phyloP scores from a whole-genome alignment of 2,888 invertebrate genomes.

The Melanargia galathea region DNA sequence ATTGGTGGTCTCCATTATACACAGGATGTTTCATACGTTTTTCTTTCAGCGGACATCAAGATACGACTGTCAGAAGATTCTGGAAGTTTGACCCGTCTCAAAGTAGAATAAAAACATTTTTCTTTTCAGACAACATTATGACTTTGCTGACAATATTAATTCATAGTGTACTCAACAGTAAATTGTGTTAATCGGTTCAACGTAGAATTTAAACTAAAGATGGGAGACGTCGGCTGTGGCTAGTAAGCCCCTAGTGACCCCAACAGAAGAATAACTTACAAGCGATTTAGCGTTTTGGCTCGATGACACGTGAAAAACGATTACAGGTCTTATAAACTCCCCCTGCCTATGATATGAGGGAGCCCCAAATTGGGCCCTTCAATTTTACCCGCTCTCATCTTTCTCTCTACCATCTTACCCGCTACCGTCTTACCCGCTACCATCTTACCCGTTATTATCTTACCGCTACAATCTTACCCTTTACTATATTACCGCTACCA shows the following conservation, averaged over 20 bases:
- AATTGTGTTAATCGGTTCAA: neutral
- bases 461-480: too few relatives aligned
- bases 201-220: neutral
- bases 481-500: too few relatives aligned
- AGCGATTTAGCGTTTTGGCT: neutral
- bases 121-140: slow-evolving; percentile 48
- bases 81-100: slow-evolving; percentile 41
- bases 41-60: slow-evolving; percentile 34
- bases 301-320: neutral
- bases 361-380: too few relatives aligned
- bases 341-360: too few relatives aligned
- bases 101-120: slow-evolving; percentile 45
- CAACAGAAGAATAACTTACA: too few relatives aligned
- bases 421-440: too few relatives aligned
- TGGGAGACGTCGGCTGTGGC: neutral
- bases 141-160: slow-evolving; percentile 53
- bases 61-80: slow-evolving; percentile 49
- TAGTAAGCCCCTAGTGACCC: too few relatives aligned
- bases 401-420: too few relatives aligned
- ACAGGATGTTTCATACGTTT: slow-evolving; percentile 28
- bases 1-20: neutral
- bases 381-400: too few relatives aligned
- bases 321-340: neutral
- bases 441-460: too few relatives aligned
- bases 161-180: slow-evolving; percentile 39